Conservation (phyloP, 2,113 vertebrate genomes). For the Atractosteus spatula region DNA sequence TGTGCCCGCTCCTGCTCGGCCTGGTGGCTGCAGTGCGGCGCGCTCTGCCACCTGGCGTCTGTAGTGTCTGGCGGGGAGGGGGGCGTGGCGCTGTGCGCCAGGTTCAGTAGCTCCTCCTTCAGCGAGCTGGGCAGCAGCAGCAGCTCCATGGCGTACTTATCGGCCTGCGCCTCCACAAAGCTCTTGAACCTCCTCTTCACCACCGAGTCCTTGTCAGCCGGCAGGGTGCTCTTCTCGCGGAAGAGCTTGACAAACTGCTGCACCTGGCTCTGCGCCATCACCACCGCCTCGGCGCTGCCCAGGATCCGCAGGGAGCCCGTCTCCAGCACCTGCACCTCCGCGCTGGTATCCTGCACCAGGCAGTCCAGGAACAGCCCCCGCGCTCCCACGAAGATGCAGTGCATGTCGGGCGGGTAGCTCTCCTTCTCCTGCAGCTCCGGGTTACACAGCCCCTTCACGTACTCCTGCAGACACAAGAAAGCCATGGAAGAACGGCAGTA, state of each 20-base stretch:
- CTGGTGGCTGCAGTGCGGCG: conserved; percentile 21
- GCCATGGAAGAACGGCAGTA: background rate
- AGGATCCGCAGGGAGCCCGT: conserved; percentile 76
- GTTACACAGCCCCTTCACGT: conserved; percentile 89
- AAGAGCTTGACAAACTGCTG: conserved; percentile 94
- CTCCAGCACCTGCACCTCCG: conserved; percentile 81
- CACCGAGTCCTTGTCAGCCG: conserved; percentile 70
- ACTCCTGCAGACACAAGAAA: conserved; percentile 70
- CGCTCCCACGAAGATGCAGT: conserved; percentile 91
- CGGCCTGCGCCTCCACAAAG: conserved; percentile 85
- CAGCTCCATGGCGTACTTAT: conserved; percentile 93
- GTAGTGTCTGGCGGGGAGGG: conserved; percentile 13
- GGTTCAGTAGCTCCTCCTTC: conserved; percentile 83
- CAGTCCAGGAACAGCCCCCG: conserved; percentile 83
- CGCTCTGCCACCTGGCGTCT: conserved; percentile 10
- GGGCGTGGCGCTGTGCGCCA: conserved; percentile 64
- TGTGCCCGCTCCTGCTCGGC: conserved; percentile 75
- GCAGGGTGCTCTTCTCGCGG: conserved; percentile 75
- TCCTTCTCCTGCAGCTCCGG: conserved; percentile 88
- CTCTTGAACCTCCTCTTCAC: conserved; percentile 85
- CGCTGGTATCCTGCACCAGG: conserved; percentile 86
- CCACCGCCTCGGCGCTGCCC: conserved; percentile 83
- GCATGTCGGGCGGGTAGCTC: conserved; percentile 90
- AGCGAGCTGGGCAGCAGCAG: conserved; percentile 87
- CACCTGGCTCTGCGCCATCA: conserved; percentile 90